A percentile compares a stretch with the other conserved stretches of the same genome.
Evolutionary conservation across 1,140 invertebrate genomes (phyloP).

Genomic region (Ostrea denselamellosa): DNA sequence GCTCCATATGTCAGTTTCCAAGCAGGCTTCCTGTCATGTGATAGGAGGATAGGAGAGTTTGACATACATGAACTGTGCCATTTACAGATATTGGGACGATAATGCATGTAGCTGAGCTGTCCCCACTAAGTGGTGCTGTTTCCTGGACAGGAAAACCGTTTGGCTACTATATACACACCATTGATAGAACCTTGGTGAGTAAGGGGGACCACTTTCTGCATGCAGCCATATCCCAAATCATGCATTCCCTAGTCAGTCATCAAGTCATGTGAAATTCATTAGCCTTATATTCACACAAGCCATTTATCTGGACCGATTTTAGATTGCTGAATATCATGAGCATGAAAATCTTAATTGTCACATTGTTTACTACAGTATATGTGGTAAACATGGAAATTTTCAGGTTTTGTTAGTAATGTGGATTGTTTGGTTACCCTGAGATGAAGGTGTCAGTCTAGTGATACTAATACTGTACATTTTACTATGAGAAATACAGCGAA

Average conservation of each 20-base stretch:
- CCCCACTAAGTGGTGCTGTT: constrained; percentile 95
- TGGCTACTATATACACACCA: constrained; percentile 97
- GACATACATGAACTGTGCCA: constrained; percentile 50
- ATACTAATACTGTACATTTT: too few species aligned
- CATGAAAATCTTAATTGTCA: too few species aligned
- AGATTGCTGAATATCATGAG: too few species aligned
- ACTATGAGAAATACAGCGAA: too few species aligned
- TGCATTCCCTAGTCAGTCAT: constrained; percentile 9
- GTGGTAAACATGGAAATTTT: too few species aligned
- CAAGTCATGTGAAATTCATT: neutral
- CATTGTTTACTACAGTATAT: too few species aligned
- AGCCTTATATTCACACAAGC: neutral
- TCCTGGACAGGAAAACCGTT: constrained; percentile 99
- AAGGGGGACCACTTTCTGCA: constrained; percentile 45
- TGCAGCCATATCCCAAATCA: neutral
- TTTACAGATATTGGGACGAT: constrained; percentile 96
- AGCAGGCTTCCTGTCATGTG: constrained; percentile 16
- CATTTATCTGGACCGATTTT: neutral
- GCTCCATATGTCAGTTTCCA: constrained; percentile 7
- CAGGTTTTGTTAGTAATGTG: too few species aligned
- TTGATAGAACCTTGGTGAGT: constrained; percentile 84
- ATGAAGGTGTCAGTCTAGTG: too few species aligned
- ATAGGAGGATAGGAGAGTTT: constrained; percentile 7
- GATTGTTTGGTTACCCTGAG: too few species aligned
- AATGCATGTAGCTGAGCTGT: constrained; percentile 98